Percentiles rank a stretch among this genome's conserved stretches.
Conservation (phyloP, 2,888 invertebrate species). For the Thera britannica region DNA sequence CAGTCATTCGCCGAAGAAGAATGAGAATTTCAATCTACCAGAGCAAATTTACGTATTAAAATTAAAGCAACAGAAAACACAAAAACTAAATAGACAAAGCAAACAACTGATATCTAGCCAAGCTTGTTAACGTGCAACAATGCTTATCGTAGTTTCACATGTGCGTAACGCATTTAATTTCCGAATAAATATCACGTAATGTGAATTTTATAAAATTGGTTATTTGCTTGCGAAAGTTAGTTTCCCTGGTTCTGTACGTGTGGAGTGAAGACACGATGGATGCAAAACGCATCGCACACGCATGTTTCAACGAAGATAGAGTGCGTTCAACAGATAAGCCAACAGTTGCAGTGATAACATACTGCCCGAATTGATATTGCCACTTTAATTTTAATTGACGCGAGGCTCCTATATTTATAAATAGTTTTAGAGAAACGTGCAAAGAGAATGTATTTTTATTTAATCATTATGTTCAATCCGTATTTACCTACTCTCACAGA, state of each 20-base stretch:
- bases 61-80: not conserved
- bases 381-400: slow-evolving; percentile 57
- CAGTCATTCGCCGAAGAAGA: too few relatives aligned
- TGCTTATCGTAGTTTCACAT: slow-evolving; percentile 60
- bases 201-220: slow-evolving; percentile 64
- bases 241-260: slow-evolving; percentile 64
- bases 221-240: slow-evolving; percentile 77
- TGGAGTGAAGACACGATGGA: slow-evolving; percentile 60
- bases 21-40: not conserved
- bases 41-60: not conserved
- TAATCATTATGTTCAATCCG: not conserved
- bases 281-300: slow-evolving; percentile 71
- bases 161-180: slow-evolving; percentile 76
- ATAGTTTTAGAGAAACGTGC: slow-evolving; percentile 3
- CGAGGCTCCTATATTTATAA: slow-evolving; percentile 35
- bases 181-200: slow-evolving; percentile 76
- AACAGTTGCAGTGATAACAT: slow-evolving; percentile 65
- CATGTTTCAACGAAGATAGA: slow-evolving; percentile 75
- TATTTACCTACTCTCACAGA: too few relatives aligned
- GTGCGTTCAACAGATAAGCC: slow-evolving; percentile 71
- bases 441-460: not conserved
- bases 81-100: slow-evolving; percentile 9
- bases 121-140: slow-evolving; percentile 56
- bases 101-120: slow-evolving; percentile 38
- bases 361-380: slow-evolving; percentile 56